Percentiles rank a stretch among this genome's conserved stretches.
Evolutionary conservation across 2,888 invertebrate genomes (phyloP).

Genomic region (Hypolimnas misippus): DNA sequence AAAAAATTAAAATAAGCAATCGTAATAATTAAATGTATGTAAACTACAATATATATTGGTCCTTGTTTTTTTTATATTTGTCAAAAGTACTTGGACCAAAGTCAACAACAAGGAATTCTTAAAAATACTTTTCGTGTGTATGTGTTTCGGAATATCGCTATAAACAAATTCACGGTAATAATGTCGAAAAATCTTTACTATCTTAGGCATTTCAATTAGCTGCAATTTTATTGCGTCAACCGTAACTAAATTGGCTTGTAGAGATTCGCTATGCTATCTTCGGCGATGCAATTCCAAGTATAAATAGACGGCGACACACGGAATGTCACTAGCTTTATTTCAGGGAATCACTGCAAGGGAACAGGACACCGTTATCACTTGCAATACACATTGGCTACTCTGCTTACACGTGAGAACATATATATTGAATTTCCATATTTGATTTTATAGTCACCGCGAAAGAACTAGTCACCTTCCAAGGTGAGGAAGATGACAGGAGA

Average conservation of each 20-base stretch:
- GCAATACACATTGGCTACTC: constrained; percentile 26
- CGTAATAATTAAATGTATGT: no score
- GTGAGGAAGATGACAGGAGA: no score
- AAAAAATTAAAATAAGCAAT: no score
- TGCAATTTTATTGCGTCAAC: neutral
- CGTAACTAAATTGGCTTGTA: constrained; percentile 4
- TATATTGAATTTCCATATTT: neutral
- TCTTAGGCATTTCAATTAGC: neutral
- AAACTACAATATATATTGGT: no score
- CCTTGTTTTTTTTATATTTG: no score
- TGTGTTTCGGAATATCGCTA: no score
- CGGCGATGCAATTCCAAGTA: constrained; percentile 46
- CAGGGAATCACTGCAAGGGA: constrained; percentile 52
- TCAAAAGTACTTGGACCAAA: no score
- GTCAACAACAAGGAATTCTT: no score
- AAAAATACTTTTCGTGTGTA: no score
- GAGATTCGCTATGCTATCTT: constrained; percentile 21
- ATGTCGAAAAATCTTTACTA: neutral
- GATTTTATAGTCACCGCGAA: no score
- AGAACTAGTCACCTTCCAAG: no score
- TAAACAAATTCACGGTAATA: no score
- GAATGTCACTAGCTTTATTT: constrained; percentile 46
- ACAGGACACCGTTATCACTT: constrained; percentile 44
- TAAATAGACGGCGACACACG: constrained; percentile 39
- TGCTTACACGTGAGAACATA: constrained; percentile 15